phyloP scores from a whole-genome alignment of 1,140 invertebrate species.

The Melanaphis sacchari region DNA sequence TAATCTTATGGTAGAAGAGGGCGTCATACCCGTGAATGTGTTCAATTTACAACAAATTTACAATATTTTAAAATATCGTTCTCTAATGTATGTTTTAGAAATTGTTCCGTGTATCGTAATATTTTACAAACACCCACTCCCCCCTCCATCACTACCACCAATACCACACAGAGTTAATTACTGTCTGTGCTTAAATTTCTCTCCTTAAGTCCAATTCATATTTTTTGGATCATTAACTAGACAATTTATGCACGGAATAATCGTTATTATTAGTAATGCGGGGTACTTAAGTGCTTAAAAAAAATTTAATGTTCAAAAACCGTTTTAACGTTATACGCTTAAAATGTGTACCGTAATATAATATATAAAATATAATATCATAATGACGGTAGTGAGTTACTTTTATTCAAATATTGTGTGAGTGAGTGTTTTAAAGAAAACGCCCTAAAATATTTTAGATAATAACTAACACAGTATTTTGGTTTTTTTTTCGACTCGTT shows the following conservation, averaged over 20 bases:
- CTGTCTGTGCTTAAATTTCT: not conserved
- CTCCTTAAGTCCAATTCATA: not conserved
- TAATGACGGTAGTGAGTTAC: not conserved
- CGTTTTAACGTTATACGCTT: not conserved
- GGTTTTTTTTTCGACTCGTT: conserved; percentile 4
- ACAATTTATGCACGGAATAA: conserved; percentile 36
- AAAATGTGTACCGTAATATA: not conserved
- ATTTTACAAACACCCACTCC: not conserved
- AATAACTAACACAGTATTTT: not conserved
- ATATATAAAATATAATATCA: not conserved
- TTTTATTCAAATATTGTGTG: not conserved
- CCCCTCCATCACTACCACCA: too few species aligned
- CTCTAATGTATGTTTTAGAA: not conserved
- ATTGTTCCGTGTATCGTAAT: not conserved
- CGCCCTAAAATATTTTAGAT: not conserved
- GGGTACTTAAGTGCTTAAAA: not conserved
- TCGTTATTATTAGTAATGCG: conserved; percentile 24
- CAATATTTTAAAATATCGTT: not conserved
- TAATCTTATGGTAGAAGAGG: not conserved
- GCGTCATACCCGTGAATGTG: not conserved
- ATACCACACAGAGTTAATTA: not conserved
- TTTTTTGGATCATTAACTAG: conserved; percentile 27
- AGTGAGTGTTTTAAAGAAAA: not conserved
- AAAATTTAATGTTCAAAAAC: not conserved
- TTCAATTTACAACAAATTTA: not conserved